Evolutionary conservation across 2,888 invertebrate genomes (phyloP).

Genomic region (Operophtera brumata): DNA sequence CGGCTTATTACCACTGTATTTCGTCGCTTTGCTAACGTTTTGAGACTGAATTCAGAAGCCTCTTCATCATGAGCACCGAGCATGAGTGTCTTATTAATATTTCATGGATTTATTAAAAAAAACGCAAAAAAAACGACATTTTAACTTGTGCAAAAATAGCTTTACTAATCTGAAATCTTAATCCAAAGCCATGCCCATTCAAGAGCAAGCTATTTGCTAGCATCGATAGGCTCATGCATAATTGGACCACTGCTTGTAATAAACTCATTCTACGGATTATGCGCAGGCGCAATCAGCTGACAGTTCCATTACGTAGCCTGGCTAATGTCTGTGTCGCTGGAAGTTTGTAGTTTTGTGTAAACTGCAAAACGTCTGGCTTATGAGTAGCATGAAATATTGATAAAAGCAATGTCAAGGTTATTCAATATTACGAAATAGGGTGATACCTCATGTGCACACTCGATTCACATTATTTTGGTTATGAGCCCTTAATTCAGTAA

Average conservation of each 20-base stretch:
- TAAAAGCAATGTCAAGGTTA: not conserved
- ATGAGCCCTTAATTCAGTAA: too few species aligned
- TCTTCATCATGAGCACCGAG: too few species aligned
- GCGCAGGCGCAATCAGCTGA: slow-evolving; percentile 62
- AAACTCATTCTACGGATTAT: slow-evolving; percentile 72
- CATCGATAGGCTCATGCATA: slow-evolving; percentile 32
- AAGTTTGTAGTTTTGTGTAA: not conserved
- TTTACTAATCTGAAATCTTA: slow-evolving; percentile 15
- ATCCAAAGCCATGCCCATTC: slow-evolving; percentile 16
- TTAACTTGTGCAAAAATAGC: slow-evolving; percentile 22
- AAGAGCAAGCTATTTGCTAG: slow-evolving; percentile 19
- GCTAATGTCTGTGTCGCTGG: slow-evolving; percentile 52
- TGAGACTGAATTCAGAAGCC: too few species aligned
- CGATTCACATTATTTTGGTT: too few species aligned
- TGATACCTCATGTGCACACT: too few species aligned
- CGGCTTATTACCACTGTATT: too few species aligned
- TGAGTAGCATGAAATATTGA: not conserved
- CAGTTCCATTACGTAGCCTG: slow-evolving; percentile 70
- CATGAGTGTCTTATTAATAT: too few species aligned
- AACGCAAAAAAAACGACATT: too few species aligned
- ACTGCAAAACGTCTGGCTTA: not conserved
- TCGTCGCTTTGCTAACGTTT: too few species aligned
- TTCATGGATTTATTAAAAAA: too few species aligned
- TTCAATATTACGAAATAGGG: too few species aligned
- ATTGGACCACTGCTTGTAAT: slow-evolving; percentile 59